phyloP scores from a whole-genome alignment of 2,113 vertebrate genomes.

The Platichthys flesus region DNA sequence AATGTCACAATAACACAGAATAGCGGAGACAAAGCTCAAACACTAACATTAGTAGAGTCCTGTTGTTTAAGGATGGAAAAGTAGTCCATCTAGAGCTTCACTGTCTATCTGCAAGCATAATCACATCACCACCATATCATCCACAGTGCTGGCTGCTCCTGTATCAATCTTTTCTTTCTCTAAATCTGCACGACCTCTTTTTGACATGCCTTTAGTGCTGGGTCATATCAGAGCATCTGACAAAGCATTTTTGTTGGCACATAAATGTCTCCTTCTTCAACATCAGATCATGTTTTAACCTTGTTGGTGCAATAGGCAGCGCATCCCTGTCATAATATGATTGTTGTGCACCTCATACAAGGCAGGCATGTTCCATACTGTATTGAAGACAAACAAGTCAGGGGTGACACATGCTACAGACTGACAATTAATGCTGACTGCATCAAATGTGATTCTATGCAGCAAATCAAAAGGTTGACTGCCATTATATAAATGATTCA shows the following conservation, averaged over 20 bases:
- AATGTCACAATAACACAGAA: too few species aligned
- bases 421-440: not conserved
- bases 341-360: not conserved
- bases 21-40: too few species aligned
- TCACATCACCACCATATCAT: too few species aligned
- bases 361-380: not conserved
- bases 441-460: not conserved
- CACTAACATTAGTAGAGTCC: too few species aligned
- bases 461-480: not conserved
- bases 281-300: not conserved
- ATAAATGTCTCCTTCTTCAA: too few species aligned
- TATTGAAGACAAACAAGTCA: not conserved
- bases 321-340: not conserved
- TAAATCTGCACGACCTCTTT: too few species aligned
- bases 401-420: not conserved
- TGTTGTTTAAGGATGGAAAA: too few species aligned
- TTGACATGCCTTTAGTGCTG: not conserved
- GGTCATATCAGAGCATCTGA: not conserved
- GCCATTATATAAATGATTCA: not conserved
- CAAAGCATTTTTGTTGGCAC: not conserved
- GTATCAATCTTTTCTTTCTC: too few species aligned
- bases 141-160: too few species aligned
- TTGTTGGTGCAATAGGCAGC: not conserved
- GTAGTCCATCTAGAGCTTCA: too few species aligned
- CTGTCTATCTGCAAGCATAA: too few species aligned